Evolutionary conservation across 2,888 invertebrate species (phyloP).

Genomic region (Thera obeliscata): DNA sequence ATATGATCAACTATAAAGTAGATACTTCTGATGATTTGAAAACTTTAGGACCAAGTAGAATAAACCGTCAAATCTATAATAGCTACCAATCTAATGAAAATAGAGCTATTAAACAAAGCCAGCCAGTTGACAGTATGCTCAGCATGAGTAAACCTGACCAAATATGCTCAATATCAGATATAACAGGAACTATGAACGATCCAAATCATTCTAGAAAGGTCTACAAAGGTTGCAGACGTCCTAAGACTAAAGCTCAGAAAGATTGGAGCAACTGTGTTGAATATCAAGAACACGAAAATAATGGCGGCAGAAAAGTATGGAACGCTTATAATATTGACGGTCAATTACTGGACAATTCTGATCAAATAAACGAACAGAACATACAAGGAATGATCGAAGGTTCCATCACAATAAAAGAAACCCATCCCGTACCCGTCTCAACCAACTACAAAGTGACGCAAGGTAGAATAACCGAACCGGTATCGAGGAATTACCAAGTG

Average conservation of each 20-base stretch:
- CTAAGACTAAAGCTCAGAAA: constrained; percentile 6
- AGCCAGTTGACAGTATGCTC: not conserved
- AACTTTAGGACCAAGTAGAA: not conserved
- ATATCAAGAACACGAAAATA: constrained; percentile 9
- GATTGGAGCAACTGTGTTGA: constrained; percentile 8
- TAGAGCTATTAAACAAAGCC: not conserved
- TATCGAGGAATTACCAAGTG: constrained; percentile 11
- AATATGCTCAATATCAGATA: not conserved
- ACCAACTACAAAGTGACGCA: constrained; percentile 15
- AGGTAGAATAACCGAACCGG: constrained; percentile 8
- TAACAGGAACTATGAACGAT: not conserved
- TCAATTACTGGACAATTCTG: constrained; percentile 3
- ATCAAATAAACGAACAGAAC: not conserved
- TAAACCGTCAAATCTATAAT: not conserved
- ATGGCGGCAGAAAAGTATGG: constrained; percentile 2
- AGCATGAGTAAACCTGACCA: not conserved
- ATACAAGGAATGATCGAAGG: not conserved
- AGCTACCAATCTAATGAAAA: not conserved
- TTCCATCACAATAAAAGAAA: not conserved
- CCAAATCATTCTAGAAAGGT: constrained; percentile 7
- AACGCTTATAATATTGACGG: constrained; percentile 9
- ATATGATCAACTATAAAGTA: constrained; percentile 42
- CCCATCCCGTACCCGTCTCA: constrained; percentile 6
- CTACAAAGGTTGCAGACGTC: constrained; percentile 11
- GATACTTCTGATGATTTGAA: constrained; percentile 3